Percentiles rank a stretch among this genome's conserved stretches.
These are phyloP conservation scores for Sinohyriopsis cumingii DNA, from an alignment of 2,888 invertebrate species.

Conservation along the genomic window DNA sequence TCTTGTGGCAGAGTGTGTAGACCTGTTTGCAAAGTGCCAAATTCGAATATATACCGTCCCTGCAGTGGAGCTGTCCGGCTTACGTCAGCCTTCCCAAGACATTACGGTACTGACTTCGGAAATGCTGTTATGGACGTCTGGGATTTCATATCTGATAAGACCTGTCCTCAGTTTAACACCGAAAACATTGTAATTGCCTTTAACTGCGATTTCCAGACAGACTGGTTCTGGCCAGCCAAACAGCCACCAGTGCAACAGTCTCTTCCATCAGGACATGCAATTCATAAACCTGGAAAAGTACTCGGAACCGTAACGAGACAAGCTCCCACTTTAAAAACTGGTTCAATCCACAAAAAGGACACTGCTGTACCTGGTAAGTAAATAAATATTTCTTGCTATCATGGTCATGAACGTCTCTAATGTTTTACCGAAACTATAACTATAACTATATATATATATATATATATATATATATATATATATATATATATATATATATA, in stretches of 20 bases:
- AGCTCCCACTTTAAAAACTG: too few relatives aligned
- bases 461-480: too few relatives aligned
- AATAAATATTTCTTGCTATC: too few relatives aligned
- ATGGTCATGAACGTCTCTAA: too few relatives aligned
- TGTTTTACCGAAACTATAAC: too few relatives aligned
- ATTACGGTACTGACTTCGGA: conserved; percentile 51
- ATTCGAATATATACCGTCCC: conserved; percentile 39
- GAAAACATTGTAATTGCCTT: conserved; percentile 55
- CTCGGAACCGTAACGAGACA: conserved; percentile 4
- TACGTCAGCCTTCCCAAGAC: conserved; percentile 34
- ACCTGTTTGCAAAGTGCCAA: conserved; percentile 52
- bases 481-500: too few relatives aligned
- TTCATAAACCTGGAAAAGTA: conserved; percentile 15
- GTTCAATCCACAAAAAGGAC: too few relatives aligned
- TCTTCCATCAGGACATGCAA: conserved; percentile 4
- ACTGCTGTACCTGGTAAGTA: too few relatives aligned
- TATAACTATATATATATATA: too few relatives aligned
- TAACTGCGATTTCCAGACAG: conserved; percentile 58
- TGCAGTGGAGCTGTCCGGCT: conserved; percentile 56
- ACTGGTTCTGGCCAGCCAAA: conserved; percentile 43
- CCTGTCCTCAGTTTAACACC: conserved; percentile 48
- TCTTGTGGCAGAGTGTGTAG: conserved; percentile 60
- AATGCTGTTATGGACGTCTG: conserved; percentile 52
- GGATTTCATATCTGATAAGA: conserved; percentile 42
- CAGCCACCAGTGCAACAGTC: conserved; percentile 10